Percentiles rank a stretch among this genome's conserved stretches.
Conservation (phyloP, 2,113 vertebrate genomes). For the Rhabdomys dilectus region DNA sequence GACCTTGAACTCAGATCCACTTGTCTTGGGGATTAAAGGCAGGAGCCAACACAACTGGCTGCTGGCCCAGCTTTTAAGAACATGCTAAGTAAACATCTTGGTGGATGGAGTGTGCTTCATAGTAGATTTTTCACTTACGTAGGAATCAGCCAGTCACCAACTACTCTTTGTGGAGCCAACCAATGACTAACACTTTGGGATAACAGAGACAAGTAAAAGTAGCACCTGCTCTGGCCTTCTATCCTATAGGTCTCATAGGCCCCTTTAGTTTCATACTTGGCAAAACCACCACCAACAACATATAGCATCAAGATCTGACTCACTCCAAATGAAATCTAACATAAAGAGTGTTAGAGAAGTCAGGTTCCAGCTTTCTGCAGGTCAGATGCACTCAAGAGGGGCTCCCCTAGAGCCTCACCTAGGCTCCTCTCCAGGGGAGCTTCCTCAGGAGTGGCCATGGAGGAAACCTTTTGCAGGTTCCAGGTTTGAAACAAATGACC, state of each 20-base stretch:
- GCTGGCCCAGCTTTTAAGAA: neutral
- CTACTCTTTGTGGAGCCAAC: neutral
- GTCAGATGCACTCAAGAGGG: neutral
- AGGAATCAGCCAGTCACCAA: neutral
- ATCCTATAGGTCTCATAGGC: neutral
- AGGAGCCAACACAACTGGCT: neutral
- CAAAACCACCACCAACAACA: neutral
- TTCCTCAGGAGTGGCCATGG: neutral
- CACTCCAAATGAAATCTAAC: neutral
- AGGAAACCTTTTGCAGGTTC: neutral
- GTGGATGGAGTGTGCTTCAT: neutral
- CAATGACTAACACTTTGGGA: neutral
- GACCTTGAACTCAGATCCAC: neutral
- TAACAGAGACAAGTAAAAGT: neutral
- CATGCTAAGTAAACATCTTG: fast-evolving
- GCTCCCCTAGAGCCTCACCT: neutral
- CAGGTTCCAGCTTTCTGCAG: neutral
- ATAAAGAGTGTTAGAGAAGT: neutral
- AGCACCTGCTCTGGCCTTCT: neutral
- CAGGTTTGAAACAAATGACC: too few species aligned
- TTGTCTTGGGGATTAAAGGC: neutral
- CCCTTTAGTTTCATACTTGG: neutral
- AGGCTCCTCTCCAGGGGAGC: neutral
- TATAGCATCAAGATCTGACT: neutral
- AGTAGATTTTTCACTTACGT: neutral